Percentiles rank a stretch among this genome's conserved stretches.
These are phyloP conservation scores for Basileuterus tristriatus DNA, from an alignment of 2,797 vertebrate genomes.

Conservation along the genomic window DNA sequence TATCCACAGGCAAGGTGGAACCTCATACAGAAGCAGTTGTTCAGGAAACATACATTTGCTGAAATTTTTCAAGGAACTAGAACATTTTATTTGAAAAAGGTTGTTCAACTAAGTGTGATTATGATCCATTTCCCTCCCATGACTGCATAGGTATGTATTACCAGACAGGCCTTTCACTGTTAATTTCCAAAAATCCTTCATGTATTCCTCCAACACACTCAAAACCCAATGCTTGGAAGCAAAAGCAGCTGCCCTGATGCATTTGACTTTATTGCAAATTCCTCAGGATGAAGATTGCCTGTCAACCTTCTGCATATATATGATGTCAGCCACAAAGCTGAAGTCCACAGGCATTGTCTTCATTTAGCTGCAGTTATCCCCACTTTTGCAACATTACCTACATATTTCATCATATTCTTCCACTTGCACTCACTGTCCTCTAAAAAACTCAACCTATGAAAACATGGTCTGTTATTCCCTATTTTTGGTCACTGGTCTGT, in stretches of 20 bases:
- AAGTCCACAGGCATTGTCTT: not conserved
- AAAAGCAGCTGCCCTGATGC: not conserved
- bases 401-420: not conserved
- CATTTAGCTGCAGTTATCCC: not conserved
- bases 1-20: not conserved
- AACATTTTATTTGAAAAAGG: not conserved
- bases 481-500: accelerated
- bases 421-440: not conserved
- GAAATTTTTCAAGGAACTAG: not conserved
- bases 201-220: not conserved
- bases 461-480: not conserved
- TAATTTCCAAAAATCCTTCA: not conserved
- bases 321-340: not conserved
- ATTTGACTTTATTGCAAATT: not conserved
- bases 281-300: not conserved
- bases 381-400: not conserved
- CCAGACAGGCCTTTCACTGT: not conserved
- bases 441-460: not conserved
- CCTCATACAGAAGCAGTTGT: not conserved
- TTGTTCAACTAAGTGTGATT: not conserved
- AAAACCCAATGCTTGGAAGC: not conserved
- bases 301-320: not conserved
- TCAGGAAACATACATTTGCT: not conserved
- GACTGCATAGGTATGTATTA: not conserved
- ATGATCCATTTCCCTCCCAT: not conserved